Evolutionary conservation across 2,888 invertebrate species (phyloP).

Genomic region (Conchocele bisecta): DNA sequence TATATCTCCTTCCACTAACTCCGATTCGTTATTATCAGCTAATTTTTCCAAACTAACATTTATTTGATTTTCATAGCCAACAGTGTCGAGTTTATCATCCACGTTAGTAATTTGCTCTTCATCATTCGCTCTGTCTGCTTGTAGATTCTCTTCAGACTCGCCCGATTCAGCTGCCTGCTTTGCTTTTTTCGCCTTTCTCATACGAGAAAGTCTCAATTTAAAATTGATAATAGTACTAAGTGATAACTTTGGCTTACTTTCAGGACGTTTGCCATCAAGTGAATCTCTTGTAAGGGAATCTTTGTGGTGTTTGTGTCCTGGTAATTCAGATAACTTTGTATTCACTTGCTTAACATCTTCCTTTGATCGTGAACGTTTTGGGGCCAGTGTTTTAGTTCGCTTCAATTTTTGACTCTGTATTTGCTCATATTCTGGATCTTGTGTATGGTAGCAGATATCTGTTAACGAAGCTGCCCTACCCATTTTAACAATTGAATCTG

Average conservation of each 20-base stretch:
- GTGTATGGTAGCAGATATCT: too few species aligned
- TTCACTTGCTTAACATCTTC: too few species aligned
- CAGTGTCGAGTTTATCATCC: conserved; percentile 17
- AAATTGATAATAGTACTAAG: too few species aligned
- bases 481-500: neutral
- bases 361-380: conserved; percentile 11
- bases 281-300: neutral
- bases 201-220: conserved; percentile 43
- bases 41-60: conserved; percentile 69
- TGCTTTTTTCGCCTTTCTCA: conserved; percentile 48
- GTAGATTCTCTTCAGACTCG: conserved; percentile 10
- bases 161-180: conserved; percentile 22
- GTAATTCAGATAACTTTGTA: too few species aligned
- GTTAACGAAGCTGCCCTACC: conserved; percentile 37
- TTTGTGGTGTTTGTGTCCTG: too few species aligned
- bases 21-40: conserved; percentile 64
- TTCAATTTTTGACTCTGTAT: too few species aligned
- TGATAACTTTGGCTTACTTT: too few species aligned
- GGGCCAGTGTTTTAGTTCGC: too few species aligned
- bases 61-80: conserved; percentile 71
- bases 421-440: too few species aligned
- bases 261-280: neutral
- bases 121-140: conserved; percentile 1
- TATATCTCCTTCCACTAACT: conserved; percentile 68
- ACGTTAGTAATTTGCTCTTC: conserved; percentile 18